These are phyloP conservation scores for Sorex maritimensis DNA, from an alignment of 2,797 vertebrate genomes.

Conservation along the genomic window DNA sequence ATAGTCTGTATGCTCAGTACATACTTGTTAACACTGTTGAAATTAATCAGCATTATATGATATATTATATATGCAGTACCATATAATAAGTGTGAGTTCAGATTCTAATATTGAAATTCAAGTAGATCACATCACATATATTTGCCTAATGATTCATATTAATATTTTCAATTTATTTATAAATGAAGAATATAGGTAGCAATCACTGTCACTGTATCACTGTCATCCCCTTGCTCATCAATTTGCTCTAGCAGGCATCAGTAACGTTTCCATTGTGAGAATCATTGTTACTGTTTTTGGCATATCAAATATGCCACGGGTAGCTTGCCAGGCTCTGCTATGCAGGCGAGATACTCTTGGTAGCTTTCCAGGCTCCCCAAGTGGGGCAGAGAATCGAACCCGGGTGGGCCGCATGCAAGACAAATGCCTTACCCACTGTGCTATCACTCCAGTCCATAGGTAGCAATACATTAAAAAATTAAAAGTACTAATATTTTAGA, in stretches of 20 bases:
- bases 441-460: neutral
- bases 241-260: no score
- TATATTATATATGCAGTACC: no score
- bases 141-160: slow-evolving; percentile 16
- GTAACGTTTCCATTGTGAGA: no score
- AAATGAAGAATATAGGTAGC: neutral
- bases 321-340: no score
- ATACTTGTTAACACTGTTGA: neutral
- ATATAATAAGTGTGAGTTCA: neutral
- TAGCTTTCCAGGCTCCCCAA: no score
- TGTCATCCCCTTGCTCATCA: no score
- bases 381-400: no score
- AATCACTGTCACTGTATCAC: neutral
- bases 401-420: no score
- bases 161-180: neutral
- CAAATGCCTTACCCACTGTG: no score
- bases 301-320: no score
- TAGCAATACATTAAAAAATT: neutral
- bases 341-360: no score
- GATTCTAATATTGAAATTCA: neutral
- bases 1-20: neutral
- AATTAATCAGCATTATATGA: neutral
- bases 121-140: neutral
- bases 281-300: no score
- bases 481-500: neutral